Conservation (phyloP, 2,888 invertebrate genomes). For the Drosophila pseudotakahashii region DNA sequence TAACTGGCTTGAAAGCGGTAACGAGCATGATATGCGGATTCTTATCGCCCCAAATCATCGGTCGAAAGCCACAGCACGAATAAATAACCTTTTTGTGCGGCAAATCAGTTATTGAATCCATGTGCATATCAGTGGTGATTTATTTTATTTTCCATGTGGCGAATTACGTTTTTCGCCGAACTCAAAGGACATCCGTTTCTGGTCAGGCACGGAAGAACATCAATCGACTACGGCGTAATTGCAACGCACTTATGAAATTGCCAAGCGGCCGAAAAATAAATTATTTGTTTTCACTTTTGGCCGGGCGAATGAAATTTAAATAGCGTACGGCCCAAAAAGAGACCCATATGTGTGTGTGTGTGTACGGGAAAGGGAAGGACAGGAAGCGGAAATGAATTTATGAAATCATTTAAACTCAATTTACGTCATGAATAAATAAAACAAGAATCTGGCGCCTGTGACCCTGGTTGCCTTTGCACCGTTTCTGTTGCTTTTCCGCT, state of each 20-base stretch:
- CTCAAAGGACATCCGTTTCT: constrained; percentile 42
- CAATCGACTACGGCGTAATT: constrained; percentile 51
- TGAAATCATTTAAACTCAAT: constrained; percentile 76
- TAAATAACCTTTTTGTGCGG: constrained; percentile 42
- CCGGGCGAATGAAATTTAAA: constrained; percentile 54
- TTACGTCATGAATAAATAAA: constrained; percentile 63
- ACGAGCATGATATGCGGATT: constrained; percentile 49
- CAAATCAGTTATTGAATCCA: constrained; percentile 53
- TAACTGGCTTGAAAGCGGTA: constrained; percentile 43
- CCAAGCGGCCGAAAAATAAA: constrained; percentile 23
- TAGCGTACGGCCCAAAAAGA: constrained; percentile 28
- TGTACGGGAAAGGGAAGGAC: constrained; percentile 17
- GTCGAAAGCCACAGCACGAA: constrained; percentile 34
- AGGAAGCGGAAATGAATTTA: constrained; percentile 78
- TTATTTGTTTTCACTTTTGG: constrained; percentile 44
- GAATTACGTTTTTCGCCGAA: constrained; percentile 21
- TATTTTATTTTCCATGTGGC: constrained; percentile 2
- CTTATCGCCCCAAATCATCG: constrained; percentile 35
- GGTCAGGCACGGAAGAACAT: constrained; percentile 43
- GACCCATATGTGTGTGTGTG: constrained; percentile 10
- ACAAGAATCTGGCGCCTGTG: constrained; percentile 33
- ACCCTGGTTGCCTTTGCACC: constrained; percentile 16
- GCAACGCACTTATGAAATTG: constrained; percentile 53
- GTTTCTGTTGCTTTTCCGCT: too few species aligned
- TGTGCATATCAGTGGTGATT: background rate